Base-by-base conservation (phyloP, 2,113 vertebrate species). In the Turnix velox region DNA sequence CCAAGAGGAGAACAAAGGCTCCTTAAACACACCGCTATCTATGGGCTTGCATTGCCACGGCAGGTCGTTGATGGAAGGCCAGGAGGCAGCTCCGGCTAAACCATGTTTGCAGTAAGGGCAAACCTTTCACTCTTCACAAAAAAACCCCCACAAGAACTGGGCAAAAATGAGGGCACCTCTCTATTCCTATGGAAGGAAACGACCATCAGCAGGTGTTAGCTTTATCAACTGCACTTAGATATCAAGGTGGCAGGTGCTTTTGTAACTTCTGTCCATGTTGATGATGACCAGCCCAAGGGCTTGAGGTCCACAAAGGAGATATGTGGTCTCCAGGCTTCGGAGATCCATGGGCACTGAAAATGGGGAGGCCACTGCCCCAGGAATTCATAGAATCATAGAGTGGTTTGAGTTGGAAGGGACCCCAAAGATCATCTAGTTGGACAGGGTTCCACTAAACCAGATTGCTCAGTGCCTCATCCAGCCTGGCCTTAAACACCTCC, bases 1-100 rank as follows among this genome's bases (percentile, higher is more conserved):
- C 6, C 11, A 75, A 68, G 61, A 43, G 2, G 5, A 87, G 92
- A 96, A 96, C 87, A 94, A 91, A 96, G 75, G 37, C 33, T 45
- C 51, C 22, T 54, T 58, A 93, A 83, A 82, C 81, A 79, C 48
- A 90, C 74, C 57, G 31, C 73, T 86, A 46, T 85, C 83, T 85
- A 25, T 78, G 72, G 62, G 83, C 45, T 59, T 1, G 6, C 54
- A 40, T 69, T 51, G 84, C 86, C 33, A 55, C 73, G 81, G 65
- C 45, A 52, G 37, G 72, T 25, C 67, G 33, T 3, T 78, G 73
- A 88, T 65, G 79, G 88, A 75, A 87, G 84, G 69, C 91, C 86
- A 87, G 62, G 74, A 86, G 87, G 81, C 63, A 92, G 68, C 84
- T 79, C 52, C 62, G 65, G 81, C 59, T 92, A 76, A 83, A 62